A percentile compares a stretch with the other conserved stretches of the same genome.
phyloP scores from a whole-genome alignment of 2,113 vertebrate species.

The Choloepus hoffmanni region DNA sequence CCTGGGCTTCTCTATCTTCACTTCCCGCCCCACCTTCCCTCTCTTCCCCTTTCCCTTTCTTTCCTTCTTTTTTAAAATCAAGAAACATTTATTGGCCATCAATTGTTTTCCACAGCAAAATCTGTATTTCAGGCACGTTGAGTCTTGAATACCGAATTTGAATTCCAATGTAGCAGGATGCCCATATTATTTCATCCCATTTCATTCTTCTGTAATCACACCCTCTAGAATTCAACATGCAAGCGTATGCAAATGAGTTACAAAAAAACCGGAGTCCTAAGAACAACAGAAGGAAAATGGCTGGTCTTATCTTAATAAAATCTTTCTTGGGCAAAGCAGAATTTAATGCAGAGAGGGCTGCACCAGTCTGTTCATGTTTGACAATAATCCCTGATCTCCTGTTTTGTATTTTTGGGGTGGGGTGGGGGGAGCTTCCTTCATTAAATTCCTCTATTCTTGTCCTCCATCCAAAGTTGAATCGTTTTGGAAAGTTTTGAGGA shows the following conservation, averaged over 20 bases:
- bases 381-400: neutral
- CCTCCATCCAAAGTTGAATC: neutral
- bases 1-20: no score
- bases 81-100: constrained; percentile 29
- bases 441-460: neutral
- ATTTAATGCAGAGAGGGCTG: neutral
- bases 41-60: neutral
- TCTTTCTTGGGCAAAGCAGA: neutral
- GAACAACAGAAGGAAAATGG: constrained; percentile 49
- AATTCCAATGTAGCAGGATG: neutral
- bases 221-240: neutral
- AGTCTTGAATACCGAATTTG: neutral
- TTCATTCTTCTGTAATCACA: constrained; percentile 22
- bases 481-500: neutral
- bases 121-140: constrained; percentile 47
- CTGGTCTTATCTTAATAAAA: constrained; percentile 54
- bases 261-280: neutral
- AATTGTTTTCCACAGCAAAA: constrained; percentile 45
- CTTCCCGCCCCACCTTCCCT: no score
- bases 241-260: constrained; percentile 39
- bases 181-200: neutral
- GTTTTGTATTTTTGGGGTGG: neutral
- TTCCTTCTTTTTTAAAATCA: constrained; percentile 25
- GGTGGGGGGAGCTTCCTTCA: neutral
- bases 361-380: neutral